Evolutionary conservation across 2,113 vertebrate species (phyloP).

Genomic region (Protobothrops mucrosquamatus): DNA sequence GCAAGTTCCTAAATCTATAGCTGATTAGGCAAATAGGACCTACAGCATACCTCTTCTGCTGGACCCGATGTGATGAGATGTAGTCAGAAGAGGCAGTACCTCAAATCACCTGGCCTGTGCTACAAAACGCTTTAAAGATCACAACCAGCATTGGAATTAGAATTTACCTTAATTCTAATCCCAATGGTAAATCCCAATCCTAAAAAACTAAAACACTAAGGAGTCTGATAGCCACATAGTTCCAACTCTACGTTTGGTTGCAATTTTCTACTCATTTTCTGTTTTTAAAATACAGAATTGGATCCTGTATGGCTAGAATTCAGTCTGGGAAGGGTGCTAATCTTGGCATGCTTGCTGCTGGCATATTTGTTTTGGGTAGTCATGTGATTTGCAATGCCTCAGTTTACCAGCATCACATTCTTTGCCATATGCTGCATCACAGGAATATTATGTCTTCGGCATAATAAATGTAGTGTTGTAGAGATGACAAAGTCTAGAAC

Average conservation of each 20-base stretch:
- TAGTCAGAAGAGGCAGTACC: not conserved
- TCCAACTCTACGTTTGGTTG: not conserved
- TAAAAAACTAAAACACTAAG: not conserved
- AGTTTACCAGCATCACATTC: constrained; percentile 78
- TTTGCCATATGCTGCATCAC: constrained; percentile 84
- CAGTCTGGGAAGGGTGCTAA: constrained; percentile 74
- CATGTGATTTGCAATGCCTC: constrained; percentile 70
- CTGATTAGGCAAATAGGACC: not conserved
- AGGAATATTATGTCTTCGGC: constrained; percentile 69
- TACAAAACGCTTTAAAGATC: not conserved
- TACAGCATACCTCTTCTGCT: not conserved
- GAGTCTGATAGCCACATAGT: not conserved
- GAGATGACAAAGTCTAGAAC: not conserved
- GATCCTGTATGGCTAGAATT: constrained; percentile 69
- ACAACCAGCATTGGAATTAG: not conserved
- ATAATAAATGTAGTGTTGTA: constrained; percentile 77
- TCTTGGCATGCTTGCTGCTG: constrained; percentile 66
- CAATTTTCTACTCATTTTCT: not conserved
- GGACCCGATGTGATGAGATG: not conserved
- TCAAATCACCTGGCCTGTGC: not conserved
- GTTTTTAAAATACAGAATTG: not conserved
- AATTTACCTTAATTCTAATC: not conserved
- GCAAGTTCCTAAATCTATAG: not conserved
- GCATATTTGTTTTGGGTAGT: constrained; percentile 77
- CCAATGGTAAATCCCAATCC: not conserved